Evolutionary conservation across 2,888 invertebrate species (phyloP), one percentile per base, ranked within the genome.

Genomic region (Spisula solida): DNA sequence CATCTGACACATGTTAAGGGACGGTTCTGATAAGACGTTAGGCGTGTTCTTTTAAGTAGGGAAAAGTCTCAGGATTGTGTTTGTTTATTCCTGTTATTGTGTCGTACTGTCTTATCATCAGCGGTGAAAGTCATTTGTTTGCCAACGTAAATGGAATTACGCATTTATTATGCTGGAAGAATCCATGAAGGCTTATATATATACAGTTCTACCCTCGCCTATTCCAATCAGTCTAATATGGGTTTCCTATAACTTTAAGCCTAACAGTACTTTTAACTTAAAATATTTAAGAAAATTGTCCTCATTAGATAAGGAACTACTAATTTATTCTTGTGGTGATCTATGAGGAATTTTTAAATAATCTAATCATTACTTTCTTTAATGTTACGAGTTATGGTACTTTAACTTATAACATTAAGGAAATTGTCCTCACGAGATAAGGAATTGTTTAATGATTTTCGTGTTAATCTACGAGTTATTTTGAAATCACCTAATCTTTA

Each of bases 1-100:
- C 25, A 20, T 47, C n/a, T 85, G 85, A 85, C 85, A 85, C 85
- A n/a, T 75, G 34, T 14, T 78, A 80, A 55, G 78, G 85, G n/a
- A 48, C 48, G 56, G 78, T 34, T 16, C 34, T 56, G 78, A 78
- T 78, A 85, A 34, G 41, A n/a, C n/a, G 29, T 48, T 10, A 85
- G 85, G 70, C 41, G 51, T 31, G 31, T 79, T 55, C 34, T 31
- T 41, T 51, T 56, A 75, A 16, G 34, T 12, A 31, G 75, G 25
- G 75, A 18, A 75, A 75, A 34, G 29, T 34, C 34, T 75, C 12
- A 31, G 75, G 34, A 34, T 75, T 75, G 31, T 16, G 16, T 34
- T 75, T 31, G 16, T 75, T 75, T 75, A 75, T 75, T 31, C 75
- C 75, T 14, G 16, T 34, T 75, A 31, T 20, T 14, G 75, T 75